These are phyloP conservation scores for Malurus alboscapulatus DNA, from an alignment of 2,113 vertebrate genomes.

Conservation along the genomic window DNA sequence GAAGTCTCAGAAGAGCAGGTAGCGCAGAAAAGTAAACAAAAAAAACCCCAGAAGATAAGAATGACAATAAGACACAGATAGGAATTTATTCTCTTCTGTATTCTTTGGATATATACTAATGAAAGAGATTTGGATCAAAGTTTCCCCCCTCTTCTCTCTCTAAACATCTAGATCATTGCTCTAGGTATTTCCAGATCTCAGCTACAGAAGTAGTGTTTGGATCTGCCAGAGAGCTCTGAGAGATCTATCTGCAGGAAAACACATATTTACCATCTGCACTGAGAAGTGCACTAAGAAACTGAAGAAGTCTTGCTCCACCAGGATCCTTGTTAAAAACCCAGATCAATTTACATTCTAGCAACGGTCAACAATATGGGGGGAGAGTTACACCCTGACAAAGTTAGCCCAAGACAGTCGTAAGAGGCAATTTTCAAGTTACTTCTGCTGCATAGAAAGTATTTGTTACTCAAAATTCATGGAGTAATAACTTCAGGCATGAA, in stretches of 20 bases:
- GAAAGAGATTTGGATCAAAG: background rate
- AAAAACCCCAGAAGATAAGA: background rate
- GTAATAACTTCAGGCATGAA: background rate
- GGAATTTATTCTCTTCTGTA: background rate
- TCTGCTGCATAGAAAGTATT: background rate
- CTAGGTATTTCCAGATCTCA: background rate
- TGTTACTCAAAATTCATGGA: background rate
- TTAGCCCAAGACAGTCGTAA: background rate
- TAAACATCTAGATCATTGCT: background rate
- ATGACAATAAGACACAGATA: background rate
- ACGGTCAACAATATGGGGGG: background rate
- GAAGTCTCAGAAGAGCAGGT: background rate
- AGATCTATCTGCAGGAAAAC: background rate
- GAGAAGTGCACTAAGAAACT: background rate
- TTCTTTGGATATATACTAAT: background rate
- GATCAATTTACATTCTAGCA: background rate
- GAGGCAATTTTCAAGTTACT: background rate
- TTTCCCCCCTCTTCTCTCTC: background rate
- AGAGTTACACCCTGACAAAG: background rate
- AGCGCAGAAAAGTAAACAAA: background rate
- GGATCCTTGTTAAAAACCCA: fast-evolving
- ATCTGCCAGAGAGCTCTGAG: background rate
- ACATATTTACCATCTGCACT: background rate
- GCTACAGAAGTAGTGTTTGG: background rate
- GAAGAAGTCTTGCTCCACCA: background rate